phyloP scores from a whole-genome alignment of 2,888 invertebrate species.

The Philereme transversata region DNA sequence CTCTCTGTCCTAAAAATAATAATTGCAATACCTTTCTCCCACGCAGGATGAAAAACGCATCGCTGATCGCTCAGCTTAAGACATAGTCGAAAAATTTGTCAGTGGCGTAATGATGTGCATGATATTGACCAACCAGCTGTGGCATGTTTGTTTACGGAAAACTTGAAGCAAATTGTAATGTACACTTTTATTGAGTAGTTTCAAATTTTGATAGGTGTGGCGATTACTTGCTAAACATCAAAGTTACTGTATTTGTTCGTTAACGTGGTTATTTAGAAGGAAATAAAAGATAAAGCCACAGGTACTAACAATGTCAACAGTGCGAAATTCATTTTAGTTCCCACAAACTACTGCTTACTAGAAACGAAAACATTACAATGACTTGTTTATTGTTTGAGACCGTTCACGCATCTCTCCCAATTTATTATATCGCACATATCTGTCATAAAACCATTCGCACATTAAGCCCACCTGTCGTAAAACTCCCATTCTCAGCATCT shows the following conservation, averaged over 20 bases:
- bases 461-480: constrained; percentile 44
- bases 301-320: no score
- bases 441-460: constrained; percentile 42
- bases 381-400: constrained; percentile 12
- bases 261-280: neutral
- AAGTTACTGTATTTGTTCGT: neutral
- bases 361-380: constrained; percentile 9
- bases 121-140: constrained; percentile 6
- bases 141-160: constrained; percentile 11
- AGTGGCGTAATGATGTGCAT: constrained; percentile 1
- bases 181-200: constrained; percentile 18
- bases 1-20: no score
- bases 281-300: no score
- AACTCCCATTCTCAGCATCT: constrained; percentile 39
- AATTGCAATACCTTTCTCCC: no score
- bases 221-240: constrained; percentile 12
- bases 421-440: constrained; percentile 31
- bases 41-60: neutral
- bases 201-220: constrained; percentile 22
- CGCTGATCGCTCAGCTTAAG: constrained; percentile 3
- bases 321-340: neutral
- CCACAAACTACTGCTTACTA: constrained; percentile 8
- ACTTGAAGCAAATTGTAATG: constrained; percentile 5
- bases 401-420: constrained; percentile 30
- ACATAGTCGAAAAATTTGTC: neutral